Percentiles rank a stretch among this genome's conserved stretches.
Conservation (phyloP, 2,888 invertebrate genomes). For the Enchytraeus crypticus region DNA sequence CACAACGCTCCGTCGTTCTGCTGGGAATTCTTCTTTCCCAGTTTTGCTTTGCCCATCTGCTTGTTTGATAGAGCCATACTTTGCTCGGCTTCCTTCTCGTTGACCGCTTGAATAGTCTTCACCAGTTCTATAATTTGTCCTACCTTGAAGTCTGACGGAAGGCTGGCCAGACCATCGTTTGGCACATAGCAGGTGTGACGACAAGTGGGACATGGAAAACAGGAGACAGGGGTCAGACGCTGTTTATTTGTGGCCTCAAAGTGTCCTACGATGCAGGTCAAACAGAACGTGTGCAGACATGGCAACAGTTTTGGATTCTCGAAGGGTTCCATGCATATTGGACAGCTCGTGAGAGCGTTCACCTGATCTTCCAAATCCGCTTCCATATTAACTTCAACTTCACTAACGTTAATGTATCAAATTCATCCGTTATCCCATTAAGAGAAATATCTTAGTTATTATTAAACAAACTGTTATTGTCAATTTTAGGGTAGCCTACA, state of each 20-base stretch:
- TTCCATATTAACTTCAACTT: too few relatives aligned
- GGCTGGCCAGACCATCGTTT: conserved; percentile 4
- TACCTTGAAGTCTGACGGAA: conserved; percentile 17
- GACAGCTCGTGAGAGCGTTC: conserved; percentile 12
- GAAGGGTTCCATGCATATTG: conserved; percentile 16
- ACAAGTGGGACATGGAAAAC: conserved; percentile 21
- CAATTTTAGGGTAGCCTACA: too few relatives aligned
- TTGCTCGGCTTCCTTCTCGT: not conserved
- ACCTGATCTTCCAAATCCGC: conserved; percentile 2
- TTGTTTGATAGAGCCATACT: not conserved
- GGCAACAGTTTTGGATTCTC: conserved; percentile 14
- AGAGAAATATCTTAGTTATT: too few relatives aligned
- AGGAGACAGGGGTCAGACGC: conserved; percentile 6
- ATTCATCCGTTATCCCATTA: too few relatives aligned
- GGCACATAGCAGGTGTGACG: conserved; percentile 16
- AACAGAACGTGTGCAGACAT: conserved; percentile 22
- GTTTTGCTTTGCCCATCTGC: not conserved
- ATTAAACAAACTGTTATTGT: too few relatives aligned
- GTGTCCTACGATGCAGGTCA: conserved; percentile 6
- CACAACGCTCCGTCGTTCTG: not conserved
- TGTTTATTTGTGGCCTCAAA: conserved; percentile 4
- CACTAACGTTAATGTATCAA: too few relatives aligned
- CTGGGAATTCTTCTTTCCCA: not conserved
- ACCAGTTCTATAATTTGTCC: conserved; percentile 13
- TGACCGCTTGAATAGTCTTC: not conserved